Percentiles rank a stretch among this genome's conserved stretches.
Conservation (phyloP, 2,888 invertebrate species). For the Epinotia nisella region DNA sequence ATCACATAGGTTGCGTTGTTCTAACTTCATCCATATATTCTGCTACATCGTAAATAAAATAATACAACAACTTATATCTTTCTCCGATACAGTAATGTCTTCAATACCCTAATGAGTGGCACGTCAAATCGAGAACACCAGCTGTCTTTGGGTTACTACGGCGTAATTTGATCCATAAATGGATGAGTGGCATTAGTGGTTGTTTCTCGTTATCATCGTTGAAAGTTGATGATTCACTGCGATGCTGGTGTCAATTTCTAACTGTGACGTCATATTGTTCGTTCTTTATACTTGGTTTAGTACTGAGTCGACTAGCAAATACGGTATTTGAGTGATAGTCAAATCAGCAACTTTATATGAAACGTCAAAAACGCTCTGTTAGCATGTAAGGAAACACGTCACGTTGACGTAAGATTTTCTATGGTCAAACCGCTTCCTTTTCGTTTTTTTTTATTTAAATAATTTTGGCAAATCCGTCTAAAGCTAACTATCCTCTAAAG, state of each 20-base stretch:
- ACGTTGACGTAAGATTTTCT: no score
- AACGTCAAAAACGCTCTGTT: no score
- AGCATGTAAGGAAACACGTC: no score
- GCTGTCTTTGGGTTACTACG: slow-evolving; percentile 25
- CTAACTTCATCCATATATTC: not conserved
- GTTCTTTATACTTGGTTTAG: not conserved
- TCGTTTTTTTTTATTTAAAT: no score
- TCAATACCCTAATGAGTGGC: slow-evolving; percentile 31
- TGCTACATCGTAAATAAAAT: not conserved
- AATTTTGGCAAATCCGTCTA: no score
- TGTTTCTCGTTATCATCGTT: slow-evolving; percentile 39
- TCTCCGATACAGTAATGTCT: not conserved
- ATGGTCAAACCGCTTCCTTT: no score
- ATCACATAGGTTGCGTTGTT: not conserved
- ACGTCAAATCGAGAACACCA: slow-evolving; percentile 32
- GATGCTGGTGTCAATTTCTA: slow-evolving; percentile 38
- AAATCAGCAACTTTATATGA: no score
- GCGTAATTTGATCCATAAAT: slow-evolving; percentile 41
- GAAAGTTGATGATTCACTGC: slow-evolving; percentile 40
- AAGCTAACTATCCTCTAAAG: no score
- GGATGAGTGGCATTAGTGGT: slow-evolving; percentile 31
- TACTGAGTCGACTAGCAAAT: not conserved
- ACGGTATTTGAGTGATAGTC: no score
- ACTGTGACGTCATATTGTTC: slow-evolving; percentile 32
- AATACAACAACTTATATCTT: not conserved